These are phyloP conservation scores for Cyphomyrus discorhynchus DNA, from an alignment of 2,113 vertebrate genomes.

Conservation along the genomic window DNA sequence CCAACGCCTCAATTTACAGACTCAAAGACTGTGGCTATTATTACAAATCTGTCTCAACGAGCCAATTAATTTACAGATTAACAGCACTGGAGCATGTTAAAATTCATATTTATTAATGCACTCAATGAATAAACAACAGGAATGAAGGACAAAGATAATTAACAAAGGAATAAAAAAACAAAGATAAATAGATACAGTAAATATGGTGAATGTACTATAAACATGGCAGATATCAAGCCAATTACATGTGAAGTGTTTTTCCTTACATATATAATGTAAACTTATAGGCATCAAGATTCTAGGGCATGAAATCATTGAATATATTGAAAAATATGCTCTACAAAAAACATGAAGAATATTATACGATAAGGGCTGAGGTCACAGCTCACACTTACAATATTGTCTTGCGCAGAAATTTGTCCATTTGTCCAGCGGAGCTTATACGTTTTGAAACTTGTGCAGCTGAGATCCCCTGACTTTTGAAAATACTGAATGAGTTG, in stretches of 20 bases:
- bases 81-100: conserved; percentile 1
- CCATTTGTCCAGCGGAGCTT: not conserved
- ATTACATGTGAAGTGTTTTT: not conserved
- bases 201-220: not conserved
- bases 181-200: not conserved
- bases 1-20: not conserved
- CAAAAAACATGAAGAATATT: not conserved
- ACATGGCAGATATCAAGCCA: not conserved
- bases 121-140: not conserved
- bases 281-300: not conserved
- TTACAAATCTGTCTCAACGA: not conserved
- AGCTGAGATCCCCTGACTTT: not conserved
- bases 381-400: not conserved
- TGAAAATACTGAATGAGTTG: not conserved
- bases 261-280: not conserved
- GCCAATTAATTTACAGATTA: conserved; percentile 1
- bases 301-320: not conserved
- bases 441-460: not conserved
- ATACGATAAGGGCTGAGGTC: not conserved
- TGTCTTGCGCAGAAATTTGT: not conserved
- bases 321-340: not conserved
- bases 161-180: not conserved
- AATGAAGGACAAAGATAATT: conserved; percentile 7
- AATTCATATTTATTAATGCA: not conserved
- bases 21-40: not conserved